A percentile compares a stretch with the other conserved stretches of the same genome.
These are phyloP conservation scores for Cossypha niveicapilla DNA, from an alignment of 2,797 vertebrate genomes.

Conservation along the genomic window DNA sequence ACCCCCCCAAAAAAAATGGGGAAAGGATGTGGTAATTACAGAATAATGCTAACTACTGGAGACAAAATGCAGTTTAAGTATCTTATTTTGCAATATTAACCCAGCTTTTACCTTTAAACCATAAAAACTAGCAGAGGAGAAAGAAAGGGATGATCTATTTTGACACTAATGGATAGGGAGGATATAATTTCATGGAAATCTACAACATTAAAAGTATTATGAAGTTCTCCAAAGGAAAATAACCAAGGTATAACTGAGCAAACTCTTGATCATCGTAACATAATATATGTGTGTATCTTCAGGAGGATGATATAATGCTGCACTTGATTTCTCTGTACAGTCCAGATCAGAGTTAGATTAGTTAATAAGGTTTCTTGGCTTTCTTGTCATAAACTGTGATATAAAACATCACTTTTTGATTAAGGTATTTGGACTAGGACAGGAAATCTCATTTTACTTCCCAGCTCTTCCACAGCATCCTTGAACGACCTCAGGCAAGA, in stretches of 20 bases:
- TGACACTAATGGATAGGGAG: not conserved
- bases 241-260: not conserved
- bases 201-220: not conserved
- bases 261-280: not conserved
- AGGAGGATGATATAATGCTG: slow-evolving; percentile 7
- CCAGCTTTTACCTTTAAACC: not conserved
- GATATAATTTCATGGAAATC: not conserved
- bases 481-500: slow-evolving; percentile 36
- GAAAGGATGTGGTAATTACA: not conserved
- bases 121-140: slow-evolving; percentile 1
- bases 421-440: slow-evolving; percentile 13
- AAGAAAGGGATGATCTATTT: slow-evolving; percentile 7
- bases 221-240: slow-evolving; percentile 19
- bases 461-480: slow-evolving; percentile 20
- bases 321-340: not conserved
- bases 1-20: not conserved
- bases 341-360: slow-evolving; percentile 28
- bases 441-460: slow-evolving; percentile 60
- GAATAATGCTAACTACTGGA: not conserved
- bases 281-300: not conserved
- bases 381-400: slow-evolving; percentile 52
- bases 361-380: slow-evolving; percentile 51
- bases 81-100: not conserved
- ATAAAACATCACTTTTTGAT: slow-evolving; percentile 49
- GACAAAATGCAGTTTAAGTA: not conserved